A percentile compares a stretch with the other conserved stretches of the same genome.
Conservation (phyloP, 2,888 invertebrate genomes). For the Acrobasis consociella region DNA sequence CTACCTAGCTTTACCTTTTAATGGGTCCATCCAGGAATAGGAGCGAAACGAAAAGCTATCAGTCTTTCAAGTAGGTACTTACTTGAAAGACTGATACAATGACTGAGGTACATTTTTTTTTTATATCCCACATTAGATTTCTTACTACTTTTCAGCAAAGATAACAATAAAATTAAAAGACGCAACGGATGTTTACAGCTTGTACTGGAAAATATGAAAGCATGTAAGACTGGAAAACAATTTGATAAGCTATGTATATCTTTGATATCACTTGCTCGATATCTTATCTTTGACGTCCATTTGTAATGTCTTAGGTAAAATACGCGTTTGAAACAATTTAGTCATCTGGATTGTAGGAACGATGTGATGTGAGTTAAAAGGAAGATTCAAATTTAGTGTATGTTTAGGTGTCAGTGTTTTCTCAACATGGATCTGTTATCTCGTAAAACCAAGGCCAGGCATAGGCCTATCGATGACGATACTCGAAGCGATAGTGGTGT, state of each 20-base stretch:
- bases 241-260: constrained; percentile 63
- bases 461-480: constrained; percentile 72
- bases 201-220: constrained; percentile 35
- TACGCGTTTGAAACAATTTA: constrained; percentile 56
- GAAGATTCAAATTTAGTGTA: constrained; percentile 37
- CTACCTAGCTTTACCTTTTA: too few species aligned
- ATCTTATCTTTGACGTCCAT: constrained; percentile 68
- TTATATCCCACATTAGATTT: too few species aligned
- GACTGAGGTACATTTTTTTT: too few species aligned
- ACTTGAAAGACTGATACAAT: too few species aligned
- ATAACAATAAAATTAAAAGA: too few species aligned
- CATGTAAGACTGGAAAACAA: constrained; percentile 37
- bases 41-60: background rate
- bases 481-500: constrained; percentile 69
- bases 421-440: constrained; percentile 62
- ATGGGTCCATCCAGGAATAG: too few species aligned
- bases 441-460: constrained; percentile 50
- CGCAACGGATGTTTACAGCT: too few species aligned
- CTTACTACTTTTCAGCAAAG: too few species aligned
- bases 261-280: constrained; percentile 44
- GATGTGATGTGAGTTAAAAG: constrained; percentile 32
- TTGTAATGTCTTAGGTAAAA: constrained; percentile 72
- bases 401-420: constrained; percentile 36
- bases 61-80: too few species aligned
- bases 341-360: constrained; percentile 45